Conservation (phyloP, 2,113 vertebrate genomes). For the Erythrolamprus reginae region DNA sequence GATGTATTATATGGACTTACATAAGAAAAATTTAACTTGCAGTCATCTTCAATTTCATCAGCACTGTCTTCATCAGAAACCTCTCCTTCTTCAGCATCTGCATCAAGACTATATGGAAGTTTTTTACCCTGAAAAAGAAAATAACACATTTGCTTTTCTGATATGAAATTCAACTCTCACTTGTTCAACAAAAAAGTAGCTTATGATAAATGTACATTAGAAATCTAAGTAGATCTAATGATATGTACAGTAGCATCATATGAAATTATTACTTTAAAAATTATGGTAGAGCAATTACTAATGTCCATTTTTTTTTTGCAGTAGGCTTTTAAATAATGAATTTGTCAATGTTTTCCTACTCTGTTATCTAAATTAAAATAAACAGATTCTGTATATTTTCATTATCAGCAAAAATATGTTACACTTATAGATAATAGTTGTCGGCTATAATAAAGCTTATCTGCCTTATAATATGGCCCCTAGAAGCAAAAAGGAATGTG, state of each 20-base stretch:
- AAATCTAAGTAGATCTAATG: not conserved
- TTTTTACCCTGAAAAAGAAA: conserved; percentile 85
- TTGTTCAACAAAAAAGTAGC: not conserved
- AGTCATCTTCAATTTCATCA: conserved; percentile 96
- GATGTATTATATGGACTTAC: conserved; percentile 63
- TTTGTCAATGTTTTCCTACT: not conserved
- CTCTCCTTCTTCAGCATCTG: conserved; percentile 93
- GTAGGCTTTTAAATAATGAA: not conserved
- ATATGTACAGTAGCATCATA: not conserved
- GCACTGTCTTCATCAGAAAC: conserved; percentile 97
- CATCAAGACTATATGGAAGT: conserved; percentile 83
- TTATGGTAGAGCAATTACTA: not conserved
- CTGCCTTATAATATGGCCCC: too few species aligned
- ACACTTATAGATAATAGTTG: too few species aligned
- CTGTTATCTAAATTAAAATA: not conserved
- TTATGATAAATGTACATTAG: not conserved
- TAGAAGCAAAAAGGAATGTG: too few species aligned
- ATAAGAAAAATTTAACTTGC: conserved; percentile 86
- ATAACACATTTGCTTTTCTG: not conserved
- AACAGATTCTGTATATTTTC: too few species aligned
- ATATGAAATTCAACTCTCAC: not conserved
- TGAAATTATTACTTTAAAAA: not conserved
- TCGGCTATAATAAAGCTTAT: too few species aligned
- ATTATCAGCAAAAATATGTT: too few species aligned
- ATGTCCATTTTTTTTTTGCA: not conserved